Evolutionary conservation across 2,797 vertebrate species (phyloP).

Genomic region (Pterois miles): DNA sequence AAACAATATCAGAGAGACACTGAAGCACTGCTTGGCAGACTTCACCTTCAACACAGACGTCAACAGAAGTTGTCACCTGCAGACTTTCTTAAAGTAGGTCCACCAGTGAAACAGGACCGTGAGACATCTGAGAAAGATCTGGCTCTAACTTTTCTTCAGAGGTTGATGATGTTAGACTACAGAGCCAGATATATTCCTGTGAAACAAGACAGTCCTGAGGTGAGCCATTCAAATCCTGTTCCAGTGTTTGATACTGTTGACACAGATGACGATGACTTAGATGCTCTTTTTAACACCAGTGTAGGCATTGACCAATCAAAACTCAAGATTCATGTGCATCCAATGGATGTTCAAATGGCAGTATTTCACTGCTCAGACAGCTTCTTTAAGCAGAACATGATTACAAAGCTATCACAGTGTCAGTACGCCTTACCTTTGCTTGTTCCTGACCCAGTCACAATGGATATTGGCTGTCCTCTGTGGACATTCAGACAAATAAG

Average conservation of each 20-base stretch:
- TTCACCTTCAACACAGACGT: no score
- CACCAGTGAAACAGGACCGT: no score
- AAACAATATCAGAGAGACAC: no score
- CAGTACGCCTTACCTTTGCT: conserved; percentile 84
- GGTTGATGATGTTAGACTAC: no score
- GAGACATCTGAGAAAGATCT: no score
- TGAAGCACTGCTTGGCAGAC: no score
- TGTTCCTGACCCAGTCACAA: conserved; percentile 73
- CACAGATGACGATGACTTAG: not conserved
- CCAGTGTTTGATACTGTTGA: not conserved
- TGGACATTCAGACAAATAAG: conserved; percentile 75
- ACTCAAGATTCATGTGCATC: conserved; percentile 63
- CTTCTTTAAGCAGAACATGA: conserved; percentile 78
- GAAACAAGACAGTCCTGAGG: no score
- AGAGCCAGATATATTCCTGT: no score
- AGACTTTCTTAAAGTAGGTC: no score
- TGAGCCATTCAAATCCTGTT: no score
- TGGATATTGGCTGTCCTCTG: conserved; percentile 71
- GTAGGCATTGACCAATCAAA: not conserved
- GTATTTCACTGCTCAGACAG: conserved; percentile 80
- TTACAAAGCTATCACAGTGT: conserved; percentile 74
- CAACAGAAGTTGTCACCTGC: no score
- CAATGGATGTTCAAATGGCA: conserved; percentile 83
- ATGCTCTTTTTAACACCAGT: not conserved
- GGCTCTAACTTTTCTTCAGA: no score